These are phyloP conservation scores for Pseudomyrmex sp. DNA, from an alignment of 1,140 invertebrate genomes.

Conservation along the genomic window DNA sequence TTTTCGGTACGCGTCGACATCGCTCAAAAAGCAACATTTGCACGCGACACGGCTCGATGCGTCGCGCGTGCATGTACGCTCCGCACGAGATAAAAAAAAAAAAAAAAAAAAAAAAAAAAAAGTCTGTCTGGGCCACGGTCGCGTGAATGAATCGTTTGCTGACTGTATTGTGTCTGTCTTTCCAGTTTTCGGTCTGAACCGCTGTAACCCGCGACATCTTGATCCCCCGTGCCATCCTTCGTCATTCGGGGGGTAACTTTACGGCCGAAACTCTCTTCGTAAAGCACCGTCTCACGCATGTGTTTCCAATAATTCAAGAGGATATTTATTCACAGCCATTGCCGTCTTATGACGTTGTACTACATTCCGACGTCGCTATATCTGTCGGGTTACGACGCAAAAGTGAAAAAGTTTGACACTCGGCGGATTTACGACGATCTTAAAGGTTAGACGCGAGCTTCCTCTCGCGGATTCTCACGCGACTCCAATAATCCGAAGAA, in stretches of 20 bases:
- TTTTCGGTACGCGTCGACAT: constrained; percentile 71
- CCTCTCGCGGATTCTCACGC: constrained; percentile 3
- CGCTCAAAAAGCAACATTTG: constrained; percentile 72
- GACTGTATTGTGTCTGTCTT: constrained; percentile 64
- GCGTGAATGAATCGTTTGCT: constrained; percentile 63
- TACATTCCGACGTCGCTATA: constrained; percentile 8
- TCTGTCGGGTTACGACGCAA: neutral
- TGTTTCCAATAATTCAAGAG: constrained; percentile 20
- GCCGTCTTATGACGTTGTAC: constrained; percentile 5
- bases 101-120: constrained; percentile 52
- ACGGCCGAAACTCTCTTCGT: neutral
- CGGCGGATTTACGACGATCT: constrained; percentile 13
- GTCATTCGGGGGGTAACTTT: constrained; percentile 35
- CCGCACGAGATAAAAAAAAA: neutral
- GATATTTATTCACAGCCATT: constrained; percentile 18
- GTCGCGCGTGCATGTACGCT: neutral
- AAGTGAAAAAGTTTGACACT: constrained; percentile 40
- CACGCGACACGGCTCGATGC: constrained; percentile 66
- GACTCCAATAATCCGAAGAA: constrained; percentile 54
- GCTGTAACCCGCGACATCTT: constrained; percentile 65
- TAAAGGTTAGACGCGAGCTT: neutral
- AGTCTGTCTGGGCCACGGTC: constrained; percentile 63
- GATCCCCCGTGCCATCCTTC: constrained; percentile 59
- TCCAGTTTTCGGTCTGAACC: constrained; percentile 65
- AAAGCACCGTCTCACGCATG: neutral